A percentile compares a stretch with the other conserved stretches of the same genome.
Conservation (phyloP, 1,140 invertebrate genomes). For the Rhopalosiphum padi region DNA sequence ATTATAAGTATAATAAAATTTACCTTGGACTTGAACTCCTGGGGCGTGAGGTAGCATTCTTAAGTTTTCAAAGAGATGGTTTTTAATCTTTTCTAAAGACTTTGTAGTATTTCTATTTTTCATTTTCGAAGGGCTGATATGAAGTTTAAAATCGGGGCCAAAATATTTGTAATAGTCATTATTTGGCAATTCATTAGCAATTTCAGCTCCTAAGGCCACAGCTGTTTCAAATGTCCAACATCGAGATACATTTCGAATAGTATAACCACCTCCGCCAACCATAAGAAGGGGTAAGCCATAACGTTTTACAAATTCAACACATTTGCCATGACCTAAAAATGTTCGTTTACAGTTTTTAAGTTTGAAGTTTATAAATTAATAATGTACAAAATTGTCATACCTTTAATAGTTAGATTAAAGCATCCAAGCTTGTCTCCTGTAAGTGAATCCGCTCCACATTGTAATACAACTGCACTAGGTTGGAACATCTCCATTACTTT, state of each 20-base stretch:
- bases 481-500: slow-evolving; percentile 99
- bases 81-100: slow-evolving; percentile 98
- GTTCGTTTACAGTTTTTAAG: neutral
- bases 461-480: slow-evolving; percentile 92
- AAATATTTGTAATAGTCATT: slow-evolving; percentile 99
- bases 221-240: slow-evolving; percentile 99
- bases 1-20: slow-evolving; percentile 44
- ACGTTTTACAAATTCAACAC: slow-evolving; percentile 97
- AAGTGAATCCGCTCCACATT: slow-evolving; percentile 98
- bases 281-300: slow-evolving; percentile 95
- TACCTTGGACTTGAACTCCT: slow-evolving; percentile 93
- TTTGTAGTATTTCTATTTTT: slow-evolving; percentile 98
- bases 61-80: slow-evolving; percentile 93
- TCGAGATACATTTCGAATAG: slow-evolving; percentile 96
- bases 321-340: slow-evolving; percentile 86
- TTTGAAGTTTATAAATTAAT: neutral
- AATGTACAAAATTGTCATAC: slow-evolving; percentile 61
- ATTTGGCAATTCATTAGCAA: slow-evolving; percentile 98
- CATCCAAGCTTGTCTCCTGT: slow-evolving; percentile 97
- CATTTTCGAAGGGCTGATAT: slow-evolving; percentile 99
- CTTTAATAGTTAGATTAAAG: slow-evolving; percentile 97
- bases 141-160: slow-evolving; percentile 99
- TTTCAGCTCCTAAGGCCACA: slow-evolving; percentile 92
- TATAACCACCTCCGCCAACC: slow-evolving; percentile 97
- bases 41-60: slow-evolving; percentile 97